These are phyloP conservation scores for Chlamydotis undulata DNA, from an alignment of 2,113 vertebrate species.

Conservation along the genomic window DNA sequence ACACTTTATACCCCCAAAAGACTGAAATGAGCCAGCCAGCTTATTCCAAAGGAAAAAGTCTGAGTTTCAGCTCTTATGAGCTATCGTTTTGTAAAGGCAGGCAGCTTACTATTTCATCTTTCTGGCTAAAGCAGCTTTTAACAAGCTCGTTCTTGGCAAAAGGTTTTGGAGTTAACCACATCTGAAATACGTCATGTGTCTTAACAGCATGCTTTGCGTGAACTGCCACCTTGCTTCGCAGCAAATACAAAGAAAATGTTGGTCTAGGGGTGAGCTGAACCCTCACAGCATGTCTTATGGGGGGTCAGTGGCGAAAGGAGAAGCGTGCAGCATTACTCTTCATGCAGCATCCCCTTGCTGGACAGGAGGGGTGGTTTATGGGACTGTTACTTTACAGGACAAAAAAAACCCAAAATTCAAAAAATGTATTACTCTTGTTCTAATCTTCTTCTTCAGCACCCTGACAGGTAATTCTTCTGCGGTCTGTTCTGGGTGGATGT, in stretches of 20 bases:
- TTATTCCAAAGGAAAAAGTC: slow-evolving; percentile 19
- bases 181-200: not conserved
- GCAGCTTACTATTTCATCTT: slow-evolving; percentile 37
- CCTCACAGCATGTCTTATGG: not conserved
- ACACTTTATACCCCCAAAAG: not conserved
- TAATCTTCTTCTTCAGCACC: not conserved
- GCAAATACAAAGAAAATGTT: not conserved
- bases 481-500: not conserved
- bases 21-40: not conserved
- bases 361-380: not conserved
- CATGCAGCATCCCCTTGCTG: not conserved
- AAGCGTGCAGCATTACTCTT: not conserved
- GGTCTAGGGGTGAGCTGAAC: not conserved
- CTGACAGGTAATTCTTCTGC: not conserved
- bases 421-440: not conserved
- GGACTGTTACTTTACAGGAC: not conserved
- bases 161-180: slow-evolving; percentile 16
- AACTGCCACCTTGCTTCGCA: slow-evolving; percentile 12
- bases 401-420: not conserved
- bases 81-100: slow-evolving; percentile 6
- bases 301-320: not conserved
- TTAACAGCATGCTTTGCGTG: not conserved
- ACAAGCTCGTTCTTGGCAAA: slow-evolving; percentile 32
- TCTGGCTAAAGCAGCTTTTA: slow-evolving; percentile 44
- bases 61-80: slow-evolving; percentile 6